These are phyloP conservation scores for Dendrocopos noguchii DNA, from an alignment of 2,113 vertebrate species.

Conservation along the genomic window DNA sequence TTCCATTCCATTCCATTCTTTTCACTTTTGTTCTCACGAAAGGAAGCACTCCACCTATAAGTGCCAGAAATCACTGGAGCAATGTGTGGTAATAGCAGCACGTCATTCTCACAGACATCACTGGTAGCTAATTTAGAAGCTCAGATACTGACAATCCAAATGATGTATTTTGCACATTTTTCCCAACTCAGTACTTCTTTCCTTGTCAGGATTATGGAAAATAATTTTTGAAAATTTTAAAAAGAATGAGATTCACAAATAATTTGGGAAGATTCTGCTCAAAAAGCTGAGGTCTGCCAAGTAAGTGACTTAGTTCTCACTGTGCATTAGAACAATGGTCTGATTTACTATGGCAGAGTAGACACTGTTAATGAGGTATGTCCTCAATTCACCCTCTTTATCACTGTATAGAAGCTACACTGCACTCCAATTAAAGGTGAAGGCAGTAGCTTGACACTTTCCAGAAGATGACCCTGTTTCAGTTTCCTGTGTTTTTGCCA, in stretches of 20 bases:
- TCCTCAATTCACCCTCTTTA: conserved; percentile 36
- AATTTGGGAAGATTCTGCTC: not conserved
- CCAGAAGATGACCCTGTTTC: conserved; percentile 29
- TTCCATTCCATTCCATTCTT: not conserved
- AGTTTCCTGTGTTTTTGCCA: conserved; percentile 5
- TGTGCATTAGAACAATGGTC: not conserved
- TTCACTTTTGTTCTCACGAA: not conserved
- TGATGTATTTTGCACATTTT: not conserved
- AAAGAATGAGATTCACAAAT: not conserved
- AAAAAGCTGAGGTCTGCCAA: not conserved
- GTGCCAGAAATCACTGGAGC: not conserved
- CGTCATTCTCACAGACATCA: not conserved
- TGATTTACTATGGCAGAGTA: conserved; percentile 34
- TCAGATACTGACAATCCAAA: not conserved
- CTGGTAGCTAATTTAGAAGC: not conserved
- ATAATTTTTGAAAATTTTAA: not conserved
- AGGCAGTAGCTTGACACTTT: conserved; percentile 21
- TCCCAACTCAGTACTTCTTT: not conserved
- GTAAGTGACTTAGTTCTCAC: not conserved
- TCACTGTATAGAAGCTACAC: not conserved
- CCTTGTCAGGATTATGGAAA: not conserved
- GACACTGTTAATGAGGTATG: conserved; percentile 4
- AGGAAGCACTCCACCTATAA: not conserved
- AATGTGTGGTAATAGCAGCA: not conserved
- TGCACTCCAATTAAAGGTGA: conserved; percentile 37